Evolutionary conservation across 2,113 vertebrate genomes (phyloP).

Genomic region (Elgaria multicarinata): DNA sequence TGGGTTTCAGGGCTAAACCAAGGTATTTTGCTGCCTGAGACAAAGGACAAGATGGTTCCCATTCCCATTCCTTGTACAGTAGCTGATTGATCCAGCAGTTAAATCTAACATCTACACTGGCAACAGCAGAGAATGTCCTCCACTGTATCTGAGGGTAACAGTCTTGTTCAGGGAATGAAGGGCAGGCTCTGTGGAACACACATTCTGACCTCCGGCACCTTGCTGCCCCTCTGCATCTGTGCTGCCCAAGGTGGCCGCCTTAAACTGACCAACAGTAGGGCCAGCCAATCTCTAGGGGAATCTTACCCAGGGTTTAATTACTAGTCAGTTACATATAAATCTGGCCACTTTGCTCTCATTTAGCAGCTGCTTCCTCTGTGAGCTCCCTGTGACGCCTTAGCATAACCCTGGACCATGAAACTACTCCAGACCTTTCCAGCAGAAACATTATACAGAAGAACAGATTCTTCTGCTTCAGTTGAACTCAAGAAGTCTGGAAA

Average conservation of each 20-base stretch:
- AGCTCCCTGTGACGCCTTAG: rapidly evolving
- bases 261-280: not conserved
- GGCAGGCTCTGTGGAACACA: not conserved
- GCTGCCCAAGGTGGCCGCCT: not conserved
- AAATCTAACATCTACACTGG: not conserved
- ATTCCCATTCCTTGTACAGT: not conserved
- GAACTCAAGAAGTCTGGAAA: not conserved
- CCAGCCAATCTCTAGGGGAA: not conserved
- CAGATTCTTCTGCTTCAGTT: not conserved
- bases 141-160: not conserved
- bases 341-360: not conserved
- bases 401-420: not conserved
- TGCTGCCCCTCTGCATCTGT: not conserved
- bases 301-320: not conserved
- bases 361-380: not conserved
- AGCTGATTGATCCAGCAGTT: not conserved
- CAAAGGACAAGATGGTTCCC: not conserved
- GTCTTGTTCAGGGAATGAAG: not conserved
- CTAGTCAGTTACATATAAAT: not conserved
- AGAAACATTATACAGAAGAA: not conserved
- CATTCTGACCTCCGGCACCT: not conserved
- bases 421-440: not conserved
- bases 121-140: not conserved
- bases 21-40: not conserved
- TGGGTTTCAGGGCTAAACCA: not conserved